A percentile compares a stretch with the other conserved stretches of the same genome.
phyloP scores from a whole-genome alignment of 2,113 vertebrate genomes.

The Mesitornis unicolor region DNA sequence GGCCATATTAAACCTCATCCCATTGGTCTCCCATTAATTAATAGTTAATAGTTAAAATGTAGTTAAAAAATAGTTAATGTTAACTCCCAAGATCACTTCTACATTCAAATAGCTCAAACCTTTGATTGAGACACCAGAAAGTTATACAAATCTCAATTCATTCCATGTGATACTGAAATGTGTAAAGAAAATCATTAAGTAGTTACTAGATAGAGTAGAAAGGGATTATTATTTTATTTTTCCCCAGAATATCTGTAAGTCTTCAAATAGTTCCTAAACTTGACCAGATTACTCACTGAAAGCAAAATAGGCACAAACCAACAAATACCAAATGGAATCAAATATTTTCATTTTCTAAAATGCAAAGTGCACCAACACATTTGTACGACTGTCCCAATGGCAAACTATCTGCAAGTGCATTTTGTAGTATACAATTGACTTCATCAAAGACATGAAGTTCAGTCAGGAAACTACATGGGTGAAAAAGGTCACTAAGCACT shows the following conservation, averaged over 20 bases:
- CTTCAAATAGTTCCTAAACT: neutral
- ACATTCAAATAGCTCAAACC: neutral
- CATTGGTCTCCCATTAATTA: too few species aligned
- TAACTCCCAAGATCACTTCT: neutral
- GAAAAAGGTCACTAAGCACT: neutral
- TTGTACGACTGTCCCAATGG: accelerated
- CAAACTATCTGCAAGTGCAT: neutral
- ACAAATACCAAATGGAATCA: neutral
- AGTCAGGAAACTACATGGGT: neutral
- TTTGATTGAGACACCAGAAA: neutral
- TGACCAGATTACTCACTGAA: neutral
- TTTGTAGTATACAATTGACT: neutral
- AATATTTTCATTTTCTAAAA: neutral
- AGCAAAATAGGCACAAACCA: neutral
- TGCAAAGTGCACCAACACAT: neutral
- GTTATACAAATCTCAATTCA: neutral
- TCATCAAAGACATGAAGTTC: neutral
- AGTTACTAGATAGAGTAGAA: neutral
- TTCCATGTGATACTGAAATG: neutral
- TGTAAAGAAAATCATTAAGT: neutral
- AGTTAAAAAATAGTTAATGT: neutral
- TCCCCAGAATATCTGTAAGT: neutral
- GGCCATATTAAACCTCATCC: too few species aligned
- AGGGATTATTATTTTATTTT: neutral
- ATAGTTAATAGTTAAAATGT: too few species aligned